Conservation (phyloP, 2,797 vertebrate species). For the Salarias fasciatus region DNA sequence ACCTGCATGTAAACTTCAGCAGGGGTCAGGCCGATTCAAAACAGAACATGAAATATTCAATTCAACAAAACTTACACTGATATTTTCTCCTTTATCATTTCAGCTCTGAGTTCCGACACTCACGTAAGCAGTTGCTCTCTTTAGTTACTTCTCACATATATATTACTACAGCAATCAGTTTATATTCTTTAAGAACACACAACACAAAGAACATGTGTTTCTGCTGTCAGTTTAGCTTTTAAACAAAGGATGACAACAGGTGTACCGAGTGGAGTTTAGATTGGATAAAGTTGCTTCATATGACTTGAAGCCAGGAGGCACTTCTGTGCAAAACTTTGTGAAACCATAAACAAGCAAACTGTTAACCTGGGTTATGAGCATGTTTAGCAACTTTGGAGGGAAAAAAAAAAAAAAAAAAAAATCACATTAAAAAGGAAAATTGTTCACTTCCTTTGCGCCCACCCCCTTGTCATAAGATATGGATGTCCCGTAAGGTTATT, state of each 20-base stretch:
- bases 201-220: constrained; percentile 45
- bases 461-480: constrained; percentile 84
- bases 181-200: constrained; percentile 35
- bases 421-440: constrained; percentile 77
- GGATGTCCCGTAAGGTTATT: constrained; percentile 87
- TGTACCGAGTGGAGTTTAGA: constrained; percentile 57
- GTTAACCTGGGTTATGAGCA: constrained; percentile 77
- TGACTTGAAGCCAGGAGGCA: constrained; percentile 61
- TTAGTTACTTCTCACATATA: constrained; percentile 35
- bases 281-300: constrained; percentile 65
- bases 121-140: constrained; percentile 8
- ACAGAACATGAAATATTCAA: no score
- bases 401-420: constrained; percentile 67
- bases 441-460: constrained; percentile 80
- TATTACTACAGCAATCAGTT: constrained; percentile 58
- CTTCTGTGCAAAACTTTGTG: constrained; percentile 74
- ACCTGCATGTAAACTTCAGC: constrained; percentile 40
- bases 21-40: no score
- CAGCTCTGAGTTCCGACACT: no score
- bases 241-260: constrained; percentile 70
- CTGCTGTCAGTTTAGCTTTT: constrained; percentile 53
- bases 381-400: constrained; percentile 73
- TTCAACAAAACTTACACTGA: no score
- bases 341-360: constrained; percentile 74
- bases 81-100: no score